Conservation (phyloP, 1,140 invertebrate species). For the Agrilus planipennis region DNA sequence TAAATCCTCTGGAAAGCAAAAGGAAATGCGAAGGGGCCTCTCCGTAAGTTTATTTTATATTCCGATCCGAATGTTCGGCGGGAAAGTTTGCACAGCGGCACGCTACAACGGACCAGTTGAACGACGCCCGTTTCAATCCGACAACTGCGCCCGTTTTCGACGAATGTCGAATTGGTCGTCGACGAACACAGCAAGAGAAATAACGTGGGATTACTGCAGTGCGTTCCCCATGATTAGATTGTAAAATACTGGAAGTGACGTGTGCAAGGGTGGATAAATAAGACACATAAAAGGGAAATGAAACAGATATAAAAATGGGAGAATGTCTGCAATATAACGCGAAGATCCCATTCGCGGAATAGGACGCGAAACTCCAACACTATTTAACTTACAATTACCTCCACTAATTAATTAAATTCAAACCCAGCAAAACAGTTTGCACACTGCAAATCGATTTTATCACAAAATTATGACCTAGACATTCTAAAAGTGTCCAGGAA, state of each 20-base stretch:
- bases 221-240: constrained; percentile 38
- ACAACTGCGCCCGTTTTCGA: neutral
- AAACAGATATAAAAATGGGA: constrained; percentile 36
- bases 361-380: no score
- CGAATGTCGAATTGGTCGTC: constrained; percentile 16
- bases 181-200: constrained; percentile 34
- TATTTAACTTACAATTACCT: no score
- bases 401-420: no score
- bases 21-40: constrained; percentile 23
- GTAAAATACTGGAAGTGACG: constrained; percentile 38
- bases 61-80: constrained; percentile 31
- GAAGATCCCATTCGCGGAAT: no score
- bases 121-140: neutral
- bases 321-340: constrained; percentile 27
- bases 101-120: constrained; percentile 6
- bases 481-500: no score
- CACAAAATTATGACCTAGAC: no score
- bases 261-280: constrained; percentile 35
- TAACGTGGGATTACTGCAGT: constrained; percentile 36
- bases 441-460: no score
- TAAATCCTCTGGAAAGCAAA: constrained; percentile 24
- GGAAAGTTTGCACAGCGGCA: constrained; percentile 20
- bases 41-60: constrained; percentile 35
- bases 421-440: no score
- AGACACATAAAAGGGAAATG: constrained; percentile 35